Evolutionary conservation across 2,797 vertebrate genomes (phyloP).

Genomic region (Mycteria americana): DNA sequence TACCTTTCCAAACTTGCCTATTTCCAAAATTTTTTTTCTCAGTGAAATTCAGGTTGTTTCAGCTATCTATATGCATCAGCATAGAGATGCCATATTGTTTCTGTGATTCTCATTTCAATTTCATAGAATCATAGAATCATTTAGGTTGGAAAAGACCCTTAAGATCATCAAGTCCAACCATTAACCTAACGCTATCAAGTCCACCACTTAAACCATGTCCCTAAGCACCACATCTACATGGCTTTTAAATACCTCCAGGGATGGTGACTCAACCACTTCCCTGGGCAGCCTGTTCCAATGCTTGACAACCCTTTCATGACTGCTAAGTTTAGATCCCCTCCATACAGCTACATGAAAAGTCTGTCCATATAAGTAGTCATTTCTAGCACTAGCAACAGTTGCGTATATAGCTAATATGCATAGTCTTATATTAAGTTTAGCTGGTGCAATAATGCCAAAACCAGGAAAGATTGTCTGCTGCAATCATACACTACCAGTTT

Average conservation of each 20-base stretch:
- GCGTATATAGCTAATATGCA: not conserved
- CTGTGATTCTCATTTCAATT: not conserved
- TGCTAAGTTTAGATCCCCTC: not conserved
- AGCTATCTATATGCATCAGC: not conserved
- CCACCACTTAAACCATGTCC: not conserved
- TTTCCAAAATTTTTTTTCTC: not conserved
- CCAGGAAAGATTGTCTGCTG: not conserved
- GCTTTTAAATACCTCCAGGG: not conserved
- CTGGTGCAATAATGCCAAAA: not conserved
- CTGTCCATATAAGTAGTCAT: not conserved
- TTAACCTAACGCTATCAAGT: not conserved
- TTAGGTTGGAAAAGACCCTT: not conserved
- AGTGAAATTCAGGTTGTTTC: not conserved
- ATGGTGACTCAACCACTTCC: not conserved
- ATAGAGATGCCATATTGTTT: not conserved
- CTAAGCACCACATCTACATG: fast-evolving
- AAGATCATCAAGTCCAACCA: not conserved
- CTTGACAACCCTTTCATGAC: not conserved
- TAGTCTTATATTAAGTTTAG: not conserved
- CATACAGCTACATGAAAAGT: not conserved
- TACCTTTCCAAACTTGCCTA: not conserved
- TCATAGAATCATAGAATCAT: not conserved
- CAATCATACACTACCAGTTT: not conserved
- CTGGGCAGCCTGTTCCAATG: not conserved
- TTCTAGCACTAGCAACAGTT: not conserved